Evolutionary conservation across 2,113 vertebrate species (phyloP), one percentile per base, ranked within the genome.

Genomic region (Forbesichthys papilliferus): DNA sequence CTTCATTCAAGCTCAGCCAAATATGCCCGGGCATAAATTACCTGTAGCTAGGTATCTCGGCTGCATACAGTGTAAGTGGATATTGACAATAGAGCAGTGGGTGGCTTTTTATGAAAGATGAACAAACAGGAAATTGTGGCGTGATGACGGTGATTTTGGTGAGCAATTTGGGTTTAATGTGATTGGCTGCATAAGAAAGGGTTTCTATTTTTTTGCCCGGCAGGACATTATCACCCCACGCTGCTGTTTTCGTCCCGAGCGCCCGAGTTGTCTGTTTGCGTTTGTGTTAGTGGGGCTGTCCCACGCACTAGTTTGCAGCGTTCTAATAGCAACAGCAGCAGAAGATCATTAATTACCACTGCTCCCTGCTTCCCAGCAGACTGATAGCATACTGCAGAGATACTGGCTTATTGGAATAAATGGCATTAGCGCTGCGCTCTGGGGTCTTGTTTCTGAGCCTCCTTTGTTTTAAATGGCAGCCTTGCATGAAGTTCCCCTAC

Each of bases 381-480:
- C 77, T 77, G 73, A 85, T 80, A 55, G 77, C 61, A 55, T 68
- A 71, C 84, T 66, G 75, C 64, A 61, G 64, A 86, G 83, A 87
- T 79, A 52, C 75, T 70, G 73, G 82, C 73, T 89, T 84, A 80
- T 71, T 81, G 81, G 80, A 75, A 77, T 86, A 85, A 89, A 88
- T 85, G 78, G 75, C 84, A 81, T 89, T 80, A 82, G 82, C 48
- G 66, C 84, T 80, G 78, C 85, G 84, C 77, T 79, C 84, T 55
- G 61, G 82, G 83, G 87, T 79, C 82, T 75, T 79, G 81, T 86
- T 85, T 80, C 73, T 71, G 56, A 82, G 70, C 72, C 79, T 70
- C 83, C 83, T 87, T 87, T 87, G 75, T 88, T 83, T 86, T 82
- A 84, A 84, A 82, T 83, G 74, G 81, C 79, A 85, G 87, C 75